These are phyloP conservation scores for Plotosus lineatus DNA, from an alignment of 2,113 vertebrate species.

Conservation along the genomic window DNA sequence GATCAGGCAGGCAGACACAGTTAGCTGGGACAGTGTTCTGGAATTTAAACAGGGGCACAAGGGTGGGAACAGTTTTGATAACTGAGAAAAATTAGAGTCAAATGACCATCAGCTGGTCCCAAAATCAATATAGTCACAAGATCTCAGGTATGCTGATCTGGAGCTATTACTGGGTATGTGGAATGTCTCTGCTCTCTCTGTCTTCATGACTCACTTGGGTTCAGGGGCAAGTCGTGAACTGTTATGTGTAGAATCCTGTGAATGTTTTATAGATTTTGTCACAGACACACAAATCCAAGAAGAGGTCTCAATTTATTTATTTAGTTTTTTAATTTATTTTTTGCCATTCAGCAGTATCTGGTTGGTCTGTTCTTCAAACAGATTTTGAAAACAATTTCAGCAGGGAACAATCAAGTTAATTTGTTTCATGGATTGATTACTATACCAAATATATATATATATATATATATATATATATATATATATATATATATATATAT, in stretches of 20 bases:
- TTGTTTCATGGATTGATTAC: no score
- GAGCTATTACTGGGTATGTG: constrained; percentile 54
- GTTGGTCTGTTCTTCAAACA: not conserved
- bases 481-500: no score
- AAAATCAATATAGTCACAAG: constrained; percentile 81
- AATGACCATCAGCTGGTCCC: constrained; percentile 88
- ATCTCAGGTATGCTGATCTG: constrained; percentile 80
- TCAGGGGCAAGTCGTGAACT: constrained; percentile 10
- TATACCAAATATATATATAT: no score
- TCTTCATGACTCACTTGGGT: not conserved
- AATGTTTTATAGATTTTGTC: not conserved
- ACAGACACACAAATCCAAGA: not conserved
- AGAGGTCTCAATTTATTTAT: not conserved
- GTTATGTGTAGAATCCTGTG: not conserved
- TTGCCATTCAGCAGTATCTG: not conserved
- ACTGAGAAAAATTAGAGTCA: constrained; percentile 81
- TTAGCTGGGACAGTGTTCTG: constrained; percentile 19
- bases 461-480: no score
- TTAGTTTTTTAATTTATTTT: not conserved
- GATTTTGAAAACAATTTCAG: not conserved
- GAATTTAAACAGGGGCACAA: constrained; percentile 22
- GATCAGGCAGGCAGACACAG: constrained; percentile 5
- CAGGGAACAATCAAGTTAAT: not conserved
- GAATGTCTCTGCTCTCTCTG: not conserved
- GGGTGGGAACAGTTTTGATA: constrained; percentile 72